These are phyloP conservation scores for Oreocharis arfaki DNA, from an alignment of 2,113 vertebrate genomes.

Conservation along the genomic window DNA sequence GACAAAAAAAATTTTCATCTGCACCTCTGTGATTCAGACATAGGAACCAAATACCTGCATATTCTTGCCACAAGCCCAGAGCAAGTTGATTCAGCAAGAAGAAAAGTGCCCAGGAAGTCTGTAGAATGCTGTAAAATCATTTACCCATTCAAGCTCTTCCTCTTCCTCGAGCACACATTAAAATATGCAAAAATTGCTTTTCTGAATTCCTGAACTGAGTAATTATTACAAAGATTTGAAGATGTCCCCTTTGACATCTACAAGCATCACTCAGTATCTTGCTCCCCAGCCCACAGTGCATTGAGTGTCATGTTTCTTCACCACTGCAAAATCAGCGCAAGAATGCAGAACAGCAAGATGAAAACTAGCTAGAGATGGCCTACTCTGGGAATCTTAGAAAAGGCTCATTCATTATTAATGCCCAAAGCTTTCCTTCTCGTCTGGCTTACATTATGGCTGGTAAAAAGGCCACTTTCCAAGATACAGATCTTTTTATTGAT, in stretches of 20 bases:
- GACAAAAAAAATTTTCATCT: not conserved
- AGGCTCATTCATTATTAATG: slow-evolving; percentile 56
- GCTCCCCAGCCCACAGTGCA: not conserved
- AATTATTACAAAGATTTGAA: not conserved
- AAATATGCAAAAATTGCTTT: not conserved
- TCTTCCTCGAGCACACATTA: not conserved
- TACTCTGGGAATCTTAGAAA: slow-evolving; percentile 27
- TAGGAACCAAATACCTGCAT: not conserved
- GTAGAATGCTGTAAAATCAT: not conserved
- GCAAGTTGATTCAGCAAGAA: not conserved
- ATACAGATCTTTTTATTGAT: slow-evolving; percentile 60
- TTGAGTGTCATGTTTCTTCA: not conserved
- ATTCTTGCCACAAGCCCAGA: not conserved
- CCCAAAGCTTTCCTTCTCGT: slow-evolving; percentile 16
- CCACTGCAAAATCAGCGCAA: slow-evolving; percentile 8
- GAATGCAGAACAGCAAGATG: not conserved
- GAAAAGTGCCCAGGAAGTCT: not conserved
- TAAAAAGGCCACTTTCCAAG: slow-evolving; percentile 46
- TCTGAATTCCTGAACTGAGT: not conserved
- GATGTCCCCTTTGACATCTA: not conserved
- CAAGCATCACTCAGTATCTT: not conserved
- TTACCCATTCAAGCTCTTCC: not conserved
- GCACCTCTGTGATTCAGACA: not conserved
- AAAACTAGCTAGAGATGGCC: not conserved
- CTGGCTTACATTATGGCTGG: slow-evolving; percentile 45